phyloP scores from a whole-genome alignment of 2,797 vertebrate genomes.

The Graptemys geographica region DNA sequence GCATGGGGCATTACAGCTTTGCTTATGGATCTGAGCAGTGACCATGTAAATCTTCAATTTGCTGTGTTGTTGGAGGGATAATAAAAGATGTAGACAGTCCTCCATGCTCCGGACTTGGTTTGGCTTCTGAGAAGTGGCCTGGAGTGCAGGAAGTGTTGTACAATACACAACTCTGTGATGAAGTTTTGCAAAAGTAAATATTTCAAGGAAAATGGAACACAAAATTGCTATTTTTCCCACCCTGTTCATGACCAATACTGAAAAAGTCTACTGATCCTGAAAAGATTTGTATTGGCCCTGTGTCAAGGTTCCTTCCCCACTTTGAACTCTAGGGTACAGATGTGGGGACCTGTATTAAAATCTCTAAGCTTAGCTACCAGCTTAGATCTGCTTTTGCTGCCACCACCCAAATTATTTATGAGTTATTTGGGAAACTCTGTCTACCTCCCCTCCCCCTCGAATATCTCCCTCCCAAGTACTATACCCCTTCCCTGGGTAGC shows the following conservation, averaged over 20 bases:
- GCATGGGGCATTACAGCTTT: background rate
- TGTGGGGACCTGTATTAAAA: no score
- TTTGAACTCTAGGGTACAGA: no score
- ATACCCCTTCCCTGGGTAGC: no score
- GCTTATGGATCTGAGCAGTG: background rate
- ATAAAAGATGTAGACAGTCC: rapidly evolving
- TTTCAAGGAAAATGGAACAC: background rate
- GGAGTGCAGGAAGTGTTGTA: rapidly evolving
- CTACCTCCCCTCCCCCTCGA: no score
- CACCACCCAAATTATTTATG: no score
- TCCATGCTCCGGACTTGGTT: rapidly evolving
- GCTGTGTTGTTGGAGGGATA: rapidly evolving
- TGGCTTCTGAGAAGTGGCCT: rapidly evolving
- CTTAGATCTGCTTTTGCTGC: no score
- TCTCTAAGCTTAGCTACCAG: no score
- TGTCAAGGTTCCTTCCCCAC: no score
- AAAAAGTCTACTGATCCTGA: background rate
- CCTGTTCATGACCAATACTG: no score
- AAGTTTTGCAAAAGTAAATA: background rate
- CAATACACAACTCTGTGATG: rapidly evolving
- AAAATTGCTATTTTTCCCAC: background rate
- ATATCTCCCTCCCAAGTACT: no score
- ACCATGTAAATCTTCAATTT: background rate
- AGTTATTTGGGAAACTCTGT: no score
- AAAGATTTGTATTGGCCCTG: background rate